Evolutionary conservation across 30 jellyfish, hydroid and myxozoan species (phyloP), one percentile per base, ranked within the genome.

Genomic region (Nemopilema nomurai): DNA sequence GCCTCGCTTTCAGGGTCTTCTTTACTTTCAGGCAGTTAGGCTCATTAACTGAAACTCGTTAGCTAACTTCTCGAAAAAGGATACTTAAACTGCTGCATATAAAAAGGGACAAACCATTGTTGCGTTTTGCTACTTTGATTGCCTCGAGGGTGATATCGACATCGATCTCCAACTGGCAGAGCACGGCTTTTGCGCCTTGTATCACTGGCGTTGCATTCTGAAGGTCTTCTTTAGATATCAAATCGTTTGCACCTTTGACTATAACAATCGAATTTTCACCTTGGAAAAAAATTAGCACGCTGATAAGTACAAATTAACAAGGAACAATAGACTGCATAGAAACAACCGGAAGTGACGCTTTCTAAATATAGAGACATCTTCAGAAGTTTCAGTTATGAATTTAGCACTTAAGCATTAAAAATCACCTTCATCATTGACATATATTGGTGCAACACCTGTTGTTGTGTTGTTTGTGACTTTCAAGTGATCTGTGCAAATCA

Each of bases 371-470:
- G n/a, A n/a, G n/a, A n/a, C n/a, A 16, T 89, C 96, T 73, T 94
- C 89, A 41, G 99, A 97, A 0, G 97, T 97, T 89, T 94, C 89
- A 6, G 86, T 94, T 23, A 94, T 89, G 63, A 94, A 93, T 21
- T 89, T 94, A 57, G 97, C 82, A 73, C 89, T 94, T 77, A 89
- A 97, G 24, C 99, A 97, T 94, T 77, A 1, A 26, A 70, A 70
- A 29, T 3, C 32, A 94, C 99, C 99, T 62, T 85, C 95, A 32
- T 82, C 78, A 77, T 94, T 94, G 32, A 94, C 99, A 52, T 67
- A 51, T 31, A 94, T 94, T 1, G 97, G 97, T 26, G 99, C 99
- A 28, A 94, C 99, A n/a, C 99, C 99, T 51, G 99, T 89, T 23
- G 99, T 67, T 22, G 66, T 74, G 53, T 50, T 90, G 31, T 68